phyloP scores from a whole-genome alignment of 2,113 vertebrate genomes.

The Macquaria australasica region DNA sequence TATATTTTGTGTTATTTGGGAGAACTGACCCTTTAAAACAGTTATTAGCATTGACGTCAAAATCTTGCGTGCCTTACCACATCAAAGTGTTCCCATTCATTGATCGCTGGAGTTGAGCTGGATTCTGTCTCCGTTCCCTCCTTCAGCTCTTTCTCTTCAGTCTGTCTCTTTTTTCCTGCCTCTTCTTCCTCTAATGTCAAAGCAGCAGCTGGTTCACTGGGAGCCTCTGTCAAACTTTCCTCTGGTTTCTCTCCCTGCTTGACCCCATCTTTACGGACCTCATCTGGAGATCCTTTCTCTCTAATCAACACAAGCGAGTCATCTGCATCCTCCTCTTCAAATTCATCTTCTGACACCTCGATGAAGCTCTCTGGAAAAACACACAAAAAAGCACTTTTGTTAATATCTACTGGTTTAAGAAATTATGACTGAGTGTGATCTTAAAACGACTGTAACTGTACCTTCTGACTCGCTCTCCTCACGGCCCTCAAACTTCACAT shows the following conservation, averaged over 20 bases:
- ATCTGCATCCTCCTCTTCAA: constrained; percentile 36
- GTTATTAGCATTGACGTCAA: not conserved
- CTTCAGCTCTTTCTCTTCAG: constrained; percentile 27
- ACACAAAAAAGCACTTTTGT: not conserved
- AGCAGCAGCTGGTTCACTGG: constrained; percentile 18
- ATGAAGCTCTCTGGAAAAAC: constrained; percentile 80
- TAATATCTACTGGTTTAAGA: not conserved
- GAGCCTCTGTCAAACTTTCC: not conserved
- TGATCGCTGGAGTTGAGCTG: constrained; percentile 42
- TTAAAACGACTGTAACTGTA: constrained; percentile 59
- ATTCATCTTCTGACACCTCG: constrained; percentile 81
- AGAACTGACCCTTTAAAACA: not conserved
- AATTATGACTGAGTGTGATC: not conserved
- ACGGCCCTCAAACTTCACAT: constrained; percentile 38
- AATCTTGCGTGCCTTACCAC: constrained; percentile 81
- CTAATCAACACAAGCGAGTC: not conserved
- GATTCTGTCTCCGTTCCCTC: constrained; percentile 26
- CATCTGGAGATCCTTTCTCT: constrained; percentile 18
- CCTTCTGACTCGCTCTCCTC: constrained; percentile 91
- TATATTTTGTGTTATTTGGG: no score
- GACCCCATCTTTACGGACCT: not conserved
- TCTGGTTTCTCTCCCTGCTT: constrained; percentile 9
- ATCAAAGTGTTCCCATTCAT: constrained; percentile 90
- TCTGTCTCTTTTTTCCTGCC: constrained; percentile 23
- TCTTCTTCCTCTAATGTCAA: constrained; percentile 35